These are phyloP conservation scores for Morus bassanus DNA, from an alignment of 2,797 vertebrate genomes.

Conservation along the genomic window DNA sequence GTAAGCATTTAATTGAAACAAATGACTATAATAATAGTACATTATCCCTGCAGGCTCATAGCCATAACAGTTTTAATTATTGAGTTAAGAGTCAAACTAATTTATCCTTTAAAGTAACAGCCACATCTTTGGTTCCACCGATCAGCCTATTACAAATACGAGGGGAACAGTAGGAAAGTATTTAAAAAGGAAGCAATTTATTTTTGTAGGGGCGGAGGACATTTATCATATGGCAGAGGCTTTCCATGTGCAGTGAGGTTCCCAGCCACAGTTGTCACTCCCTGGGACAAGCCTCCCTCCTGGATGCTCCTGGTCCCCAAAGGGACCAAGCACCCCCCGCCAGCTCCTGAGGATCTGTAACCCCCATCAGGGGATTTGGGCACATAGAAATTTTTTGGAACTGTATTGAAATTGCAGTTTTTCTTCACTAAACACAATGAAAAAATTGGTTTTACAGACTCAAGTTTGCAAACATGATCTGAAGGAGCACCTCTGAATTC, in stretches of 20 bases:
- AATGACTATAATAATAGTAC: slow-evolving; percentile 99
- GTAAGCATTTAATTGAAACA: slow-evolving; percentile 99
- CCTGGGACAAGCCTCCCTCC: not conserved
- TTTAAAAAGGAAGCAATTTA: slow-evolving; percentile 58
- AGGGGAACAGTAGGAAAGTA: slow-evolving; percentile 61
- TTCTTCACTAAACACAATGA: not conserved
- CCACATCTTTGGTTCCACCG: slow-evolving; percentile 67
- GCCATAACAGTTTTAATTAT: slow-evolving; percentile 99
- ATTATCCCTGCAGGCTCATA: slow-evolving; percentile 98
- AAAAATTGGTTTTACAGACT: not conserved
- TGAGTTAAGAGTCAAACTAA: slow-evolving; percentile 89
- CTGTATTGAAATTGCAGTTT: not conserved
- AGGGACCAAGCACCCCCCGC: not conserved
- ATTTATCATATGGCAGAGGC: slow-evolving; percentile 24
- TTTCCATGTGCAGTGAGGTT: not conserved
- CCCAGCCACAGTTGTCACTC: not conserved
- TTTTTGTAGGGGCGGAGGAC: slow-evolving; percentile 6
- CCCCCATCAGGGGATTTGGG: not conserved
- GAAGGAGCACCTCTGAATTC: not conserved
- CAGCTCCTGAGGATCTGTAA: not conserved
- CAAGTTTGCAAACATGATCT: not conserved
- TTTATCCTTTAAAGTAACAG: slow-evolving; percentile 94
- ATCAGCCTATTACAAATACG: slow-evolving; percentile 69
- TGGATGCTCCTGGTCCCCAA: not conserved
- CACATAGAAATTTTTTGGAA: accelerated